Evolutionary conservation across 2,113 vertebrate genomes (phyloP), one percentile per base, ranked within the genome.

Genomic region (Plectropomus leopardus): DNA sequence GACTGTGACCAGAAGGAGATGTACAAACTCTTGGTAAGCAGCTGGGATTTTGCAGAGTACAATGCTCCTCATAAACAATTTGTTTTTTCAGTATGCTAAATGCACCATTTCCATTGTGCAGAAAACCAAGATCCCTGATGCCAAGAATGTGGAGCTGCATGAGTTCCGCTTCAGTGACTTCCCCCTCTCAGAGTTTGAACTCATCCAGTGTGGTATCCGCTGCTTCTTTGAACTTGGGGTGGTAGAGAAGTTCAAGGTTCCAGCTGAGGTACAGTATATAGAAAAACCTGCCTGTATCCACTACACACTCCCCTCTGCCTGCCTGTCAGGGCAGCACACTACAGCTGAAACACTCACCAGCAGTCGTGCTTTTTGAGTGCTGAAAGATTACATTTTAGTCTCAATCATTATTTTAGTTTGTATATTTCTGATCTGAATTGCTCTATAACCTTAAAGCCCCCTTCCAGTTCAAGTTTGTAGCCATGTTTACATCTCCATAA

Each of bases 241-340:
- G 67, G 95, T 99, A 30, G 96, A 98, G 85, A 99, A 99, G 89
- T 99, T 98, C 89, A 98, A 97, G 96, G 96, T 99, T n/a, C 97
- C 96, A 1, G 92, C 96, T 54, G 96, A 98, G 95, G 98, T 98
- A 84, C 13, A 7, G n/a, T 21, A 19, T 1, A 17, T 32, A 32
- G 28, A 14, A 17, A 36, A 59, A 67, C 5, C 17, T 53, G 13
- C 1, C 14, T 23, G 60, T 24, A 8, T 47, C 36, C 30, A 36
- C 19, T 10, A 9, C 53, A 15, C 40, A 23, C 19, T 34, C 14
- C 30, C 57, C 16, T 10, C 44, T 24, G 13, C 6, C 32, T 40
- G n/a, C 28, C 30, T 48, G 28, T 51, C 11, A 5, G 48, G 26
- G 21, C 65, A 24, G 50, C 23, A 4, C 15, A 28, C 6, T 17